Percentiles rank a stretch among this genome's conserved stretches.
phyloP scores from a whole-genome alignment of 2,797 vertebrate species.

The Aratinga solstitialis region DNA sequence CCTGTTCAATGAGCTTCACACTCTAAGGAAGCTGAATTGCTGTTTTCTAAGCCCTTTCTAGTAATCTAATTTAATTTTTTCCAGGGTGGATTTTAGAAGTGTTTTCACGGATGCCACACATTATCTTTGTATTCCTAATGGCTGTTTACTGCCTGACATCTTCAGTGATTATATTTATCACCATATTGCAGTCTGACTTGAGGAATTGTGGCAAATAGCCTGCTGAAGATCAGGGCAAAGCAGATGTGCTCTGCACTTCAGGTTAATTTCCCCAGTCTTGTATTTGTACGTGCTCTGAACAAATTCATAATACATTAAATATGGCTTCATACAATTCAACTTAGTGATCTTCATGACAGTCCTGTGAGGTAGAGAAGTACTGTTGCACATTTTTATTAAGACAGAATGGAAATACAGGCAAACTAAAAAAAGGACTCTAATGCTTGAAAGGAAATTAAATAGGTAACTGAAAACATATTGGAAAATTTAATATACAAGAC shows the following conservation, averaged over 20 bases:
- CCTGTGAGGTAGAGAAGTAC: background rate
- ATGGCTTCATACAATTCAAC: background rate
- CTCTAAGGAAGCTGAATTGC: background rate
- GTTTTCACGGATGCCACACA: background rate
- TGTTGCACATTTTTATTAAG: background rate
- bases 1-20: background rate
- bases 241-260: slow-evolving; percentile 17
- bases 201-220: background rate
- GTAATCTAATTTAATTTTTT: background rate
- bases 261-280: background rate
- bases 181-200: background rate
- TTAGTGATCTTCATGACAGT: background rate
- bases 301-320: background rate
- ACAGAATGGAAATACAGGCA: background rate
- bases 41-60: slow-evolving; percentile 1
- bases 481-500: background rate
- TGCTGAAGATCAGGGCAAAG: background rate
- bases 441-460: background rate
- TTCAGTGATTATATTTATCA: slow-evolving; percentile 50
- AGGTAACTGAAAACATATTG: background rate
- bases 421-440: background rate
- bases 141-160: background rate
- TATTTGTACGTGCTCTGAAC: background rate
- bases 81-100: background rate
- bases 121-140: slow-evolving; percentile 28